These are phyloP conservation scores for Ectemnius cavifrons DNA, from an alignment of 2,888 invertebrate species.

Conservation along the genomic window DNA sequence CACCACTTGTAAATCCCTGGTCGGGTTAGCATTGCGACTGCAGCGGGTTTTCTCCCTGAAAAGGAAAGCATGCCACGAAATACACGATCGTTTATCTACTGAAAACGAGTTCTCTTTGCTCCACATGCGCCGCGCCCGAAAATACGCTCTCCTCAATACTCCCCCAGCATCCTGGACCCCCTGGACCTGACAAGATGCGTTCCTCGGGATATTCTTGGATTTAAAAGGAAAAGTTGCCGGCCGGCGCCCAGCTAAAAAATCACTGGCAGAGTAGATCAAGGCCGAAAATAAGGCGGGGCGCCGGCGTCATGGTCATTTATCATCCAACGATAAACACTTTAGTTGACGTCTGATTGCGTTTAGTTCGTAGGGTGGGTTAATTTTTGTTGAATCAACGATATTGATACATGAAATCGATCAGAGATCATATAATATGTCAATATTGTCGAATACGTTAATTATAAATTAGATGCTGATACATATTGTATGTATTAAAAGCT, in stretches of 20 bases:
- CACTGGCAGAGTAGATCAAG: conserved; percentile 69
- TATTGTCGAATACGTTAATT: too few species aligned
- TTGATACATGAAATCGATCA: too few species aligned
- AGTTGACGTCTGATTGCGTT: neutral
- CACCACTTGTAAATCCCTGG: too few species aligned
- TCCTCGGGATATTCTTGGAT: neutral
- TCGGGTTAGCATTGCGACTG: too few species aligned
- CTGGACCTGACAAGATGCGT: neutral
- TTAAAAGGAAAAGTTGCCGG: conserved; percentile 17
- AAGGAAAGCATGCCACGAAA: neutral
- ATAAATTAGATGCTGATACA: too few species aligned
- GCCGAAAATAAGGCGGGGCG: conserved; percentile 50
- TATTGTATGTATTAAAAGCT: too few species aligned
- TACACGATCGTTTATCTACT: conserved; percentile 5
- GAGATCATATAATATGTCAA: too few species aligned
- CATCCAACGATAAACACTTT: neutral
- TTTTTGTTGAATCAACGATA: too few species aligned
- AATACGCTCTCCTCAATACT: neutral
- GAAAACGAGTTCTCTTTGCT: conserved; percentile 1
- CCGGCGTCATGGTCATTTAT: neutral
- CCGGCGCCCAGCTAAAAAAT: conserved; percentile 14
- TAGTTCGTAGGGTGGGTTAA: too few species aligned
- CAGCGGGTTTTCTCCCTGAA: neutral
- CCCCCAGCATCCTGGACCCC: conserved; percentile 1
- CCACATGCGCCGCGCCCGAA: neutral